Evolutionary conservation across 2,888 invertebrate species (phyloP), one percentile per base, ranked within the genome.

Genomic region (Nemurella pictetii): DNA sequence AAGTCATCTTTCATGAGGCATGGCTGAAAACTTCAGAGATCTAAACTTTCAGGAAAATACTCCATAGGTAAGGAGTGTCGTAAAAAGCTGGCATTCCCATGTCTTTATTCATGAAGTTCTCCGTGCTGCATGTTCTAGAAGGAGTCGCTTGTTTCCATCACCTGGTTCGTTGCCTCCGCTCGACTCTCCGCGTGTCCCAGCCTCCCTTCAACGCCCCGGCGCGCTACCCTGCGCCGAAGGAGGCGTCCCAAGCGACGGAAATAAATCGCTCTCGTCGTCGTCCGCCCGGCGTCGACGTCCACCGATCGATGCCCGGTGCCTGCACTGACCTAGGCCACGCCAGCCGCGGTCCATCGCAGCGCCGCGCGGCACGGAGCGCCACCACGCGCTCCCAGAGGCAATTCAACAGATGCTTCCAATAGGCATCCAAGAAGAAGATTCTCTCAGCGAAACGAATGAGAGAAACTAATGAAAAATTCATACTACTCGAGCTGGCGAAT

Each of bases 391-490:
- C 55, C 55, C 55, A 55, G 5, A 2, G 55, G 55, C 55, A 55
- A 55, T 30, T 36, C 82, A 30, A 82, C 82, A 82, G 82, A 82
- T 82, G 82, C 72, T 82, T n/a, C 82, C 82, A 55, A 82, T 82
- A 27, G 82, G 72, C 27, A 36, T 29, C 25, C 3, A 55, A 7
- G 55, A 55, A 20, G 55, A 55, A 55, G 55, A 55, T 55, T 3
- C 55, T 72, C 72, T 82, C 82, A 82, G 82, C 55, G 82, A 55
- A 55, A 55, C 55, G 55, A 55, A 55, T 55, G 55, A 55, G 82
- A 15, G 72, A 82, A 82, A 82, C 82, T 82, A 36, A 82, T 82
- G 82, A 82, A 82, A 82, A 82, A 82, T 82, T 82, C 82, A 82
- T 82, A 55, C 72, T 72, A n/a, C 26, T 55, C 55, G 55, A 7